Evolutionary conservation across 2,888 invertebrate species (phyloP).

Genomic region (Agriotes lineatus): DNA sequence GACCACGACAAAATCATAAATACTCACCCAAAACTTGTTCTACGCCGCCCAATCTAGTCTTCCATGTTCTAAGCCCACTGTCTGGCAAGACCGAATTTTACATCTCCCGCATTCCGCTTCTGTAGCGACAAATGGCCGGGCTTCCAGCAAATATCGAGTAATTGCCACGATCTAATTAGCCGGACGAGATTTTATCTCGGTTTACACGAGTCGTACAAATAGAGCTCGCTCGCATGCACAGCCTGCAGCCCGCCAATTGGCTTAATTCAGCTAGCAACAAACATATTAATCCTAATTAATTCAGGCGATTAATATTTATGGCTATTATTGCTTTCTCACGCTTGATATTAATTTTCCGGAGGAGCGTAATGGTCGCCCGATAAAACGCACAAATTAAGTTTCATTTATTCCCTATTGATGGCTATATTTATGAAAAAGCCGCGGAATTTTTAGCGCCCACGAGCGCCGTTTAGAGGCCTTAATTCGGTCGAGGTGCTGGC

Average conservation of each 20-base stretch:
- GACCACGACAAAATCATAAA: constrained; percentile 39
- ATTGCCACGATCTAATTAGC: no score
- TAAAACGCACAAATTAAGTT: constrained; percentile 7
- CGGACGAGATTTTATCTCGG: no score
- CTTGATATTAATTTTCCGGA: constrained; percentile 13
- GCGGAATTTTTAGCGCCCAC: background rate
- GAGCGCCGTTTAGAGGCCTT: background rate
- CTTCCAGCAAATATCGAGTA: no score
- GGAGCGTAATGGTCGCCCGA: background rate
- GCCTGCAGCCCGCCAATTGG: background rate
- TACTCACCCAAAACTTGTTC: constrained; percentile 38
- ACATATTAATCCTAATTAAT: constrained; percentile 21
- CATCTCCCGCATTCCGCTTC: no score
- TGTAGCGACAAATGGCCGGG: no score
- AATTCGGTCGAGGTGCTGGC: no score
- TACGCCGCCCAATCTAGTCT: constrained; percentile 38
- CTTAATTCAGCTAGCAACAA: constrained; percentile 6
- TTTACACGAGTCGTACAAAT: no score
- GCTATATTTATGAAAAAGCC: background rate
- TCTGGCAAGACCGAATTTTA: constrained; percentile 33
- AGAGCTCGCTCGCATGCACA: no score
- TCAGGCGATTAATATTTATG: background rate
- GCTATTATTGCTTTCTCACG: constrained; percentile 15
- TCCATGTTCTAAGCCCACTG: constrained; percentile 37
- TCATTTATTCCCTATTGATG: constrained; percentile 8